Evolutionary conservation across 2,888 invertebrate genomes (phyloP).

Genomic region (Cephus nigrinus): DNA sequence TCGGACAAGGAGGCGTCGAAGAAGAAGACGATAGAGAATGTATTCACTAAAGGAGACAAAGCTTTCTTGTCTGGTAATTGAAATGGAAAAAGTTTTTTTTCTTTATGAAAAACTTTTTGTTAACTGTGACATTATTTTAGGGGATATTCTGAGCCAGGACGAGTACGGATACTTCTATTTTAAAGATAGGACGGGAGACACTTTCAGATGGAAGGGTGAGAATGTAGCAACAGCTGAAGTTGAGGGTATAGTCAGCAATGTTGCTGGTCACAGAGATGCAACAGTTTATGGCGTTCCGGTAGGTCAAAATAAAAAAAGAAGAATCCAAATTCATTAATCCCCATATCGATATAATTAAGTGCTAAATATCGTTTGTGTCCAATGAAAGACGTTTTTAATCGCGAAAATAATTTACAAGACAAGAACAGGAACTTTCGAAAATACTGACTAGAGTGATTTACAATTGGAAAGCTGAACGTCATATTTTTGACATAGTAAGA

Average conservation of each 20-base stretch:
- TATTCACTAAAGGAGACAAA: conserved; percentile 75
- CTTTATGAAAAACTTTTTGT: not conserved
- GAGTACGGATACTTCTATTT: conserved; percentile 75
- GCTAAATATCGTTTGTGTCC: not conserved
- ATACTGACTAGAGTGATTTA: not conserved
- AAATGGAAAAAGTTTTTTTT: not conserved
- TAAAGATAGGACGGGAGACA: conserved; percentile 75
- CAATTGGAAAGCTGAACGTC: not conserved
- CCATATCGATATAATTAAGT: not conserved
- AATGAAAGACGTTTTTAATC: not conserved
- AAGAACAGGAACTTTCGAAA: not conserved
- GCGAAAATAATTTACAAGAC: not conserved
- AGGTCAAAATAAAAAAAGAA: conserved; percentile 36
- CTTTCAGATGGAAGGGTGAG: conserved; percentile 76
- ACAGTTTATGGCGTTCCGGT: conserved; percentile 95
- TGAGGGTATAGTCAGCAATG: conserved; percentile 72
- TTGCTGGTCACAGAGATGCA: conserved; percentile 79
- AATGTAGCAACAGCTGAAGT: conserved; percentile 78
- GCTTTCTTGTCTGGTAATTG: conserved; percentile 72
- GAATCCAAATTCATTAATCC: not conserved
- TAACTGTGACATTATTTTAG: conserved; percentile 35
- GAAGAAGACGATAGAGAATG: conserved; percentile 74
- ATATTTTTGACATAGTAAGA: not conserved
- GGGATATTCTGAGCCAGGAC: conserved; percentile 74
- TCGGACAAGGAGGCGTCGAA: conserved; percentile 72